phyloP scores from a whole-genome alignment of 2,113 vertebrate species.

The Chaetorhynchus papuensis region DNA sequence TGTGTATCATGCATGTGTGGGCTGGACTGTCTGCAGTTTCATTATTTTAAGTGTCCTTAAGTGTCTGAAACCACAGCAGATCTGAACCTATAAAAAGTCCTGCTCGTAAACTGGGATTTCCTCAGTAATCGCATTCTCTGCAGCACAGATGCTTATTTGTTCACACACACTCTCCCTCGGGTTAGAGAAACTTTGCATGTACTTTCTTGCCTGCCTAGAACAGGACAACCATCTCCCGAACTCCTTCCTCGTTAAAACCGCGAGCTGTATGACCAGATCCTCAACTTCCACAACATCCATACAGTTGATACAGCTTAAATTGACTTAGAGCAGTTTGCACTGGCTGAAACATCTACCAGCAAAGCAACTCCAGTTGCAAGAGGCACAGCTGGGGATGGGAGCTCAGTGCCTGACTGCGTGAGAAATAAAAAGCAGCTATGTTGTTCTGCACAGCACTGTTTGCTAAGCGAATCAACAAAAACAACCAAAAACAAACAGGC shows the following conservation, averaged over 20 bases:
- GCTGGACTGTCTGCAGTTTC: neutral
- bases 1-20: neutral
- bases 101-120: conserved; percentile 9
- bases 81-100: neutral
- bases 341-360: neutral
- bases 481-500: neutral
- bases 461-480: neutral
- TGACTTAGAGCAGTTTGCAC: neutral
- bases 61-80: conserved; percentile 17
- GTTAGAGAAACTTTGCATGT: neutral
- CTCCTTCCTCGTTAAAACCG: neutral
- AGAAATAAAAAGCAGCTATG: neutral
- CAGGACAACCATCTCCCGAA: neutral
- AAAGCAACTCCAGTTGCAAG: neutral
- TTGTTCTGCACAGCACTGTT: neutral
- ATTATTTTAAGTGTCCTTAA: conserved; percentile 8
- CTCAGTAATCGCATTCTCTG: neutral
- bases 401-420: fast-evolving
- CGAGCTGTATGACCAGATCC: neutral
- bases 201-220: neutral
- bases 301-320: neutral
- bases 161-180: neutral
- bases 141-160: neutral
- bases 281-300: neutral
- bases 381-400: neutral